A percentile compares a stretch with the other conserved stretches of the same genome.
Evolutionary conservation across 2,888 invertebrate species (phyloP).

Genomic region (Heteropelma amictum): DNA sequence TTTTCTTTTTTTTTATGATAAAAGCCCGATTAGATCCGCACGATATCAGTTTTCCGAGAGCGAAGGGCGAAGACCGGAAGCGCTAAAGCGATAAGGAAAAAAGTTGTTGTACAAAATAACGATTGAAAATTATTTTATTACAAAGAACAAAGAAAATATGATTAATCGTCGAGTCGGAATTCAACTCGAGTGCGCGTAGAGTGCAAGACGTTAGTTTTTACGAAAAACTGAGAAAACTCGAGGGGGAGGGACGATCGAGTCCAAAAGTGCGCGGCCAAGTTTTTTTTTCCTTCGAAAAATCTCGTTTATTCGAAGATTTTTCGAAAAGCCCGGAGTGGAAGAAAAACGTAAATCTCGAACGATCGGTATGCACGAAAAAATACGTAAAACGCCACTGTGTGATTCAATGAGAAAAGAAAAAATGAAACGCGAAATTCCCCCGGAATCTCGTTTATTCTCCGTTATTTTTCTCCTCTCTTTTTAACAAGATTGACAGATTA

Average conservation of each 20-base stretch:
- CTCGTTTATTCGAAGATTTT: conserved; percentile 36
- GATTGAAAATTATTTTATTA: conserved; percentile 69
- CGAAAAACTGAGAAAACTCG: conserved; percentile 9
- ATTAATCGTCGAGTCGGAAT: conserved; percentile 49
- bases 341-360: not conserved
- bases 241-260: conserved; percentile 10
- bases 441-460: conserved; percentile 23
- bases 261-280: conserved; percentile 16
- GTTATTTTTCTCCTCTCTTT: conserved; percentile 27
- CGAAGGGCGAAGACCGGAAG: not conserved
- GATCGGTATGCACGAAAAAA: conserved; percentile 12
- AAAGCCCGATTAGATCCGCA: conserved; percentile 21
- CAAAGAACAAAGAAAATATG: conserved; percentile 25
- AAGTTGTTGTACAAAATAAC: conserved; percentile 67
- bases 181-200: conserved; percentile 45
- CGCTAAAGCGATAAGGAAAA: conserved; percentile 17
- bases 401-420: conserved; percentile 29
- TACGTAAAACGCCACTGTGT: conserved; percentile 6
- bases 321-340: conserved; percentile 34
- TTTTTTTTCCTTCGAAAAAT: conserved; percentile 21
- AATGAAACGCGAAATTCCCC: conserved; percentile 9
- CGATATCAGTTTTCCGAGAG: not conserved
- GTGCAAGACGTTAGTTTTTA: conserved; percentile 57
- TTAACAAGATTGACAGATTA: conserved; percentile 51
- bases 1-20: too few species aligned